Percentiles rank a stretch among this genome's conserved stretches.
These are phyloP conservation scores for Steromphala cineraria DNA, from an alignment of 2,888 invertebrate species.

Conservation along the genomic window DNA sequence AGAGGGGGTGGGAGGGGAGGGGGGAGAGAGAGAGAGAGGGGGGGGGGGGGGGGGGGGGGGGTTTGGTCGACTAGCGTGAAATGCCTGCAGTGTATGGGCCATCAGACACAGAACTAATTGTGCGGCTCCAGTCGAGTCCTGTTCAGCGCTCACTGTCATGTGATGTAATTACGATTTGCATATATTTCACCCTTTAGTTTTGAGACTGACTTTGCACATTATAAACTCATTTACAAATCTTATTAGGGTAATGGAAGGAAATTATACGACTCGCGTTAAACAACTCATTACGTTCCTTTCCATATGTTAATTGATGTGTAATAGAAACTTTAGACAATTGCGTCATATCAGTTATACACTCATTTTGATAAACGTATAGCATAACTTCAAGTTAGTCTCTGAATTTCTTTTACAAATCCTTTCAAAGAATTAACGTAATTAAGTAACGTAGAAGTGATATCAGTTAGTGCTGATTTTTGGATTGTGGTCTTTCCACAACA, in stretches of 20 bases:
- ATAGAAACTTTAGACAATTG: too few species aligned
- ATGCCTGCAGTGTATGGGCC: not conserved
- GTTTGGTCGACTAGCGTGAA: not conserved
- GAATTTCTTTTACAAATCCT: too few species aligned
- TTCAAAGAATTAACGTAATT: too few species aligned
- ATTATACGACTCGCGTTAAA: not conserved
- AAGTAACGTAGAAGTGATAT: too few species aligned
- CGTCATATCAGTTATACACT: too few species aligned
- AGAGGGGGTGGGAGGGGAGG: too few species aligned
- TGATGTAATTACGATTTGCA: slow-evolving; percentile 8
- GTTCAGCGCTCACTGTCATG: not conserved
- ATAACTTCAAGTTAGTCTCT: too few species aligned
- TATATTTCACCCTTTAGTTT: slow-evolving; percentile 9
- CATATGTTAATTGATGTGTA: not conserved
- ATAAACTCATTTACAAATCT: slow-evolving; percentile 17
- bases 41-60: too few species aligned
- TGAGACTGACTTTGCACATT: slow-evolving; percentile 11
- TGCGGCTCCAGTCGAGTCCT: not conserved
- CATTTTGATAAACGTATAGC: too few species aligned
- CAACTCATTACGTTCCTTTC: slow-evolving; percentile 8
- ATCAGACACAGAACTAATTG: not conserved
- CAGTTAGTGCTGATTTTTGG: too few species aligned
- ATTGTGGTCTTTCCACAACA: too few species aligned
- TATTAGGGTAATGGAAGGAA: not conserved
- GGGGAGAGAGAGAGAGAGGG: too few species aligned